These are phyloP conservation scores for Oopsacas minuta DNA, from an alignment of 37 sponge, comb jelly and placozoan species.

Conservation along the genomic window DNA sequence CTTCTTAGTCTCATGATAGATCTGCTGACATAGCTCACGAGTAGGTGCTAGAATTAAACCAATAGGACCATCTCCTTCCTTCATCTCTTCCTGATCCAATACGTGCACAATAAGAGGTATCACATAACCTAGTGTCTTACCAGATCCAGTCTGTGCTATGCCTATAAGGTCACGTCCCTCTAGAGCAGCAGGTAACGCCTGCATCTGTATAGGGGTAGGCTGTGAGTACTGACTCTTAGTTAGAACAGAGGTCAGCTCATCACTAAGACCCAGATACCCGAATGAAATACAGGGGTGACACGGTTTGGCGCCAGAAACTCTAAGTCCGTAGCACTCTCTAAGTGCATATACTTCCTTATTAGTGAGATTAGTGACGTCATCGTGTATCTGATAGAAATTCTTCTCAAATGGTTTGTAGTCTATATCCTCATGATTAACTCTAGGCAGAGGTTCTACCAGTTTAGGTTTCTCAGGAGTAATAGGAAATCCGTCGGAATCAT, in stretches of 20 bases:
- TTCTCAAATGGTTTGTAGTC: constrained; percentile 64
- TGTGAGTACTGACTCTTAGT: constrained; percentile 72
- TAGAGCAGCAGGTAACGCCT: constrained; percentile 46
- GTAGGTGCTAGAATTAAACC: constrained; percentile 90
- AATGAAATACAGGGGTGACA: constrained; percentile 76
- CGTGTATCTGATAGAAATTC: constrained; percentile 75
- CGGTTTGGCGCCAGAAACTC: constrained; percentile 61
- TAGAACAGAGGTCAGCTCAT: constrained; percentile 49
- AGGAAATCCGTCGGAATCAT: constrained; percentile 90
- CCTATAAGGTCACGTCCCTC: constrained; percentile 89
- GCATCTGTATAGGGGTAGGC: constrained; percentile 90
- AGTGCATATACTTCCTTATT: constrained; percentile 41
- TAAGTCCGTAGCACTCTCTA: constrained; percentile 59
- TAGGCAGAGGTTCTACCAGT: constrained; percentile 80
- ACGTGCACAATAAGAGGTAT: constrained; percentile 79
- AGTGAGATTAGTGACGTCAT: constrained; percentile 39
- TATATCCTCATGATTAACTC: constrained; percentile 68
- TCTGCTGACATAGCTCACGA: constrained; percentile 96
- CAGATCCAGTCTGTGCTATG: constrained; percentile 93
- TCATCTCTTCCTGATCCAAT: constrained; percentile 82
- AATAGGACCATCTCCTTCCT: constrained; percentile 91
- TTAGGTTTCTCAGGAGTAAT: constrained; percentile 54
- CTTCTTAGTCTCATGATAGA: constrained; percentile 76
- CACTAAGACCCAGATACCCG: constrained; percentile 83
- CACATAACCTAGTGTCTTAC: constrained; percentile 85